Conservation (phyloP, 2,797 vertebrate species). For the Gymnodraco acuticeps region DNA sequence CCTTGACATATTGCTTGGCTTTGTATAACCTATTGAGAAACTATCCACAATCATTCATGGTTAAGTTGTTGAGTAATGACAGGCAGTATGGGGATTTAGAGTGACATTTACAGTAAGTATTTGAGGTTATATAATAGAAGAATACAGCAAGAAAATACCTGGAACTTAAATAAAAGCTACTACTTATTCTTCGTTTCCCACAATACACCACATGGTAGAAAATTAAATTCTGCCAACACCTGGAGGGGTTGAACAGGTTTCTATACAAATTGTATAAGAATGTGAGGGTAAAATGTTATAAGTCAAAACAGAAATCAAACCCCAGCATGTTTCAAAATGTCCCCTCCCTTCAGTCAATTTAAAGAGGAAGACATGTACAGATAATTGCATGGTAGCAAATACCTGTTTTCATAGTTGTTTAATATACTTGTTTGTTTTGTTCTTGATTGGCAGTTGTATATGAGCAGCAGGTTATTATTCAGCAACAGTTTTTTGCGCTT, state of each 20-base stretch:
- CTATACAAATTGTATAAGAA: slow-evolving; percentile 2
- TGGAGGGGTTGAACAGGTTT: slow-evolving; percentile 23
- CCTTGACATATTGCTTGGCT: slow-evolving; percentile 67
- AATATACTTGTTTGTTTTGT: slow-evolving; percentile 20
- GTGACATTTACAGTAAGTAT: slow-evolving; percentile 43
- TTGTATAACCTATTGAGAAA: slow-evolving; percentile 61
- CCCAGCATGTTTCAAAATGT: neutral
- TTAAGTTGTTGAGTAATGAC: slow-evolving; percentile 55
- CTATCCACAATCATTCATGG: slow-evolving; percentile 54
- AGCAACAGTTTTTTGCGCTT: slow-evolving; percentile 38
- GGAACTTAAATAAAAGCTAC: slow-evolving; percentile 34
- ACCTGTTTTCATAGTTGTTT: slow-evolving; percentile 12
- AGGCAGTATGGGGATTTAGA: slow-evolving; percentile 34
- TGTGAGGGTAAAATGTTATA: slow-evolving; percentile 11
- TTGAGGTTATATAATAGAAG: slow-evolving; percentile 38
- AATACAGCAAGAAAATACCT: slow-evolving; percentile 29
- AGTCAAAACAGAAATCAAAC: neutral
- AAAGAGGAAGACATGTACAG: neutral
- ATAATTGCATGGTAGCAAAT: neutral
- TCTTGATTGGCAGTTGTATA: slow-evolving; percentile 1
- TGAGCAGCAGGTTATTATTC: slow-evolving; percentile 38
- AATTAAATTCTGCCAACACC: slow-evolving; percentile 15
- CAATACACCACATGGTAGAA: slow-evolving; percentile 14
- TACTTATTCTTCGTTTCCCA: slow-evolving; percentile 1
- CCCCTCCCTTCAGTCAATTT: neutral